Base-by-base conservation (phyloP, 2,888 invertebrate genomes). In the Stictocephala bisonia region DNA sequence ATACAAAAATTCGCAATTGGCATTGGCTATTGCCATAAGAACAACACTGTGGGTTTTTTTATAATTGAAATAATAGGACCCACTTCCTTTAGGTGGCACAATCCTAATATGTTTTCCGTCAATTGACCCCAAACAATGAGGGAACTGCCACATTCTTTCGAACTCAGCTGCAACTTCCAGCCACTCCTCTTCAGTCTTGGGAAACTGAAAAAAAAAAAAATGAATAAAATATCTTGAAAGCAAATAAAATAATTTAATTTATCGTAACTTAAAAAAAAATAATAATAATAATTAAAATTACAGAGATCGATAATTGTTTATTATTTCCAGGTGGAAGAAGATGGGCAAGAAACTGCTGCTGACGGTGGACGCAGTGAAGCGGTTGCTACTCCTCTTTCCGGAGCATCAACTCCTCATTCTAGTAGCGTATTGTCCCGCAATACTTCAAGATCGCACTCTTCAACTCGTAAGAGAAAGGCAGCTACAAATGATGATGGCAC, bases 81-180 rank as follows among this genome's bases (percentile, higher is more conserved):
- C 80, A 40, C 77, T 72, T 41, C 72, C 72, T 35, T 75, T 74
- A 44, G 80, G 79, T 68, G 78, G 75, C 67, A 78, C 72, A 72
- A 80, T 80, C 40, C 53, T 71, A 22, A 80, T 74, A 78, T 80
- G 80, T 74, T 81, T 81, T 18, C 80, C 79, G 71, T 79, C 80
- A 26, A 80, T 67, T 64, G 79, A 35, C 15, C 77, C 78, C 20
- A 77, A 67, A 51, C 75, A 77, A 71, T 78, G 74, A 50, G 77
- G 77, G 60, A 79, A 80, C 73, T 80, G 77, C 78, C 80, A 80
- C 72, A n/a, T 70, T 27, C 9, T 71, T 51, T 77, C 60, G 40
- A 77, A 78, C 41, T 13, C 67, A 67, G 44, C 29, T 22, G 75
- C 68, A 70, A 76, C 41, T 26, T 51, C 44, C 11, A 70, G 11